Evolutionary conservation across 2,888 invertebrate genomes (phyloP).

Genomic region (Biston stratarius): DNA sequence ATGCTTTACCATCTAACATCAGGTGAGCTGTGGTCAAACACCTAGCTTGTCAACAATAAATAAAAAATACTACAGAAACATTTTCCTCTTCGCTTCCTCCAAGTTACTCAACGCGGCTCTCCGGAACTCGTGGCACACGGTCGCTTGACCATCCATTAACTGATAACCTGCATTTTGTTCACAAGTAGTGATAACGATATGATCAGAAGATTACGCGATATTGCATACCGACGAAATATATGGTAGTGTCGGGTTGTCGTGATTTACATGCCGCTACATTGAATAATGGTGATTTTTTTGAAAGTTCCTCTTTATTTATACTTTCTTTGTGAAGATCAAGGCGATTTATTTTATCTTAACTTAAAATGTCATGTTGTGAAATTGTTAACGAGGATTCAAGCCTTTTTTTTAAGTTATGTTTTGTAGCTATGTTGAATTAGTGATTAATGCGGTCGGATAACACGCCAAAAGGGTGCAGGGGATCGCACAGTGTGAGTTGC

Average conservation of each 20-base stretch:
- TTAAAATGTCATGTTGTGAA: no score
- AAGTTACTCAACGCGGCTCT: conserved; percentile 48
- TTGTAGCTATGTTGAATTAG: no score
- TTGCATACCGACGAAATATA: conserved; percentile 9
- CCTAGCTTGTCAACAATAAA: no score
- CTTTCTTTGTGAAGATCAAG: no score
- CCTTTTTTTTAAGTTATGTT: no score
- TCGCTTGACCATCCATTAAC: conserved; percentile 44
- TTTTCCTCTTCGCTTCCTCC: conserved; percentile 46
- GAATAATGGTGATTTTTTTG: background rate
- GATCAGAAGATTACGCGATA: conserved; percentile 16
- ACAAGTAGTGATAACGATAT: conserved; percentile 7
- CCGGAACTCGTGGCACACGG: conserved; percentile 53
- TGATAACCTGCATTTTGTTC: conserved; percentile 21
- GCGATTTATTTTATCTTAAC: no score
- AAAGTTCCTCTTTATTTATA: background rate
- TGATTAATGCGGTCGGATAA: no score
- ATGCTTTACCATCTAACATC: no score
- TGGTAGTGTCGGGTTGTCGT: background rate
- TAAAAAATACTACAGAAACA: background rate
- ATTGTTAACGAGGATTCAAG: no score
- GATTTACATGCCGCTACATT: background rate
- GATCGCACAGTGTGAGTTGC: no score
- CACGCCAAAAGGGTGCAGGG: no score
- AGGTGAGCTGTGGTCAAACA: no score